Conservation (phyloP, 2,888 invertebrate species). For the Caenorhabditis angaria region DNA sequence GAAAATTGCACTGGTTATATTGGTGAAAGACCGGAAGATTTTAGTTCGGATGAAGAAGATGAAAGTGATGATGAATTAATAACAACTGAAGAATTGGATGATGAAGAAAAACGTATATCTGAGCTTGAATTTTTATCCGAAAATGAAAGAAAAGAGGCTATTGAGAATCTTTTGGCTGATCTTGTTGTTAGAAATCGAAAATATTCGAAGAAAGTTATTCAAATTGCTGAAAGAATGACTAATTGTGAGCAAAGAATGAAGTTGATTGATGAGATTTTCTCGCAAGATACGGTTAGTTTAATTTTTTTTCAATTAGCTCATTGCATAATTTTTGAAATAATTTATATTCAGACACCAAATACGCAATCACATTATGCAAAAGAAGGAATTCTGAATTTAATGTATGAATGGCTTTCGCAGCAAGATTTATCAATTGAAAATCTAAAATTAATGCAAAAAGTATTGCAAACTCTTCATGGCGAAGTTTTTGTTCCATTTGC, state of each 20-base stretch:
- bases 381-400: slow-evolving; percentile 26
- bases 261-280: slow-evolving; percentile 22
- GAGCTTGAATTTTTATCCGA: slow-evolving; percentile 11
- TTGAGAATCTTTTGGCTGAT: slow-evolving; percentile 15
- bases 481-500: slow-evolving; percentile 20
- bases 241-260: slow-evolving; percentile 21
- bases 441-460: slow-evolving; percentile 23
- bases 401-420: slow-evolving; percentile 25
- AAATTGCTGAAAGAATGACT: slow-evolving; percentile 20
- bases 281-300: slow-evolving; percentile 13
- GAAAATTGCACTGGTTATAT: slow-evolving; percentile 92
- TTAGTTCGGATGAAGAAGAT: slow-evolving; percentile 20
- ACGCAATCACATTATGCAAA: slow-evolving; percentile 26
- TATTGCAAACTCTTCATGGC: slow-evolving; percentile 25
- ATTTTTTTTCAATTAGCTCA: neutral
- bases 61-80: neutral
- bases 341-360: slow-evolving; percentile 6
- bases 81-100: slow-evolving; percentile 20
- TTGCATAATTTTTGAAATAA: neutral
- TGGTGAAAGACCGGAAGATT: slow-evolving; percentile 76
- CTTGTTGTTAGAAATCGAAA: slow-evolving; percentile 21
- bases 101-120: slow-evolving; percentile 24
- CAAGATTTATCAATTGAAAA: slow-evolving; percentile 27
- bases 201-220: slow-evolving; percentile 24
- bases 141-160: slow-evolving; percentile 9